Evolutionary conservation across 2,113 vertebrate genomes (phyloP).

Genomic region (Cephalopholis sonnerati): DNA sequence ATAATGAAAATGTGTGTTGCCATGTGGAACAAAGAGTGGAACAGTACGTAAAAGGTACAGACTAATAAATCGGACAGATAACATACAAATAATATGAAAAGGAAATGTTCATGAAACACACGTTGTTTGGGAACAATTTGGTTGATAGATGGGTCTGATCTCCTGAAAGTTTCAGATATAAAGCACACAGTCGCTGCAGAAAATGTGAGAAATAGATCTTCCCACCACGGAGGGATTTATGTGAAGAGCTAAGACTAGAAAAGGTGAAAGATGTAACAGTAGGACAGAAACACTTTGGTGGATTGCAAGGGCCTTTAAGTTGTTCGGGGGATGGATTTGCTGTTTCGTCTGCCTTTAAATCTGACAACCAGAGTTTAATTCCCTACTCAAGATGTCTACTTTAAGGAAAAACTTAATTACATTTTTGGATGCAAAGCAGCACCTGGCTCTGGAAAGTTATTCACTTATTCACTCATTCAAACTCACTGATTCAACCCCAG

Average conservation of each 20-base stretch:
- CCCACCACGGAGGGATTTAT: constrained; percentile 17
- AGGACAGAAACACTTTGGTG: constrained; percentile 20
- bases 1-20: constrained; percentile 29
- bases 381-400: constrained; percentile 8
- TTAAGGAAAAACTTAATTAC: constrained; percentile 1
- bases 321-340: constrained; percentile 18
- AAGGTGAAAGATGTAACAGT: constrained; percentile 33
- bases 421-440: constrained; percentile 23
- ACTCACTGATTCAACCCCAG: not conserved
- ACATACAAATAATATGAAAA: not conserved
- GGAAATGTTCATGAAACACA: not conserved
- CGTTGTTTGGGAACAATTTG: not conserved
- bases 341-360: constrained; percentile 30
- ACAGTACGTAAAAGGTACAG: constrained; percentile 1
- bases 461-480: not conserved
- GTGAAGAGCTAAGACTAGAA: not conserved
- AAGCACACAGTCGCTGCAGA: not conserved
- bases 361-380: constrained; percentile 40
- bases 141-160: constrained; percentile 4
- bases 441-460: not conserved
- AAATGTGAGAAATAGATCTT: constrained; percentile 10
- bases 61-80: not conserved
- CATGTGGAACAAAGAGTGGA: constrained; percentile 18
- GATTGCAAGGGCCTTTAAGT: constrained; percentile 4
- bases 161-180: not conserved